Percentiles rank a stretch among this genome's conserved stretches.
These are phyloP conservation scores for Myotis brandtii DNA, from an alignment of 2,113 vertebrate genomes.

Conservation along the genomic window DNA sequence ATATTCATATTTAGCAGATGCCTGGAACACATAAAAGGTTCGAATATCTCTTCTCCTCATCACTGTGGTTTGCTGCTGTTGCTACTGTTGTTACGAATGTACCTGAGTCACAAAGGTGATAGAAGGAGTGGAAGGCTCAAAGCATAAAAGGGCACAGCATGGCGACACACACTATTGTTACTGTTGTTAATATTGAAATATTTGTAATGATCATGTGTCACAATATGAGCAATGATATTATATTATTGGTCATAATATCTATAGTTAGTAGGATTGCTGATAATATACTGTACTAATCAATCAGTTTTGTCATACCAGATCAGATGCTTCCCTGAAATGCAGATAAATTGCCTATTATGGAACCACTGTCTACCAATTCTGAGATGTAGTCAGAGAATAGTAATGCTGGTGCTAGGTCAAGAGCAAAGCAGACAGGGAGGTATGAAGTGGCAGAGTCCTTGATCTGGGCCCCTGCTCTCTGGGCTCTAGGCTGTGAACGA, in stretches of 20 bases:
- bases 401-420: neutral
- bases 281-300: slow-evolving; percentile 14
- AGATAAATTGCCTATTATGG: slow-evolving; percentile 20
- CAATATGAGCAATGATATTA: neutral
- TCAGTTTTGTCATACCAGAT: slow-evolving; percentile 59
- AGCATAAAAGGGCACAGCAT: neutral
- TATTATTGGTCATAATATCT: neutral
- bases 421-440: neutral
- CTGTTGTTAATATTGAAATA: neutral
- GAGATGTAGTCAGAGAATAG: slow-evolving; percentile 4
- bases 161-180: neutral
- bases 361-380: slow-evolving; percentile 41
- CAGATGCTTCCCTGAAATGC: slow-evolving; percentile 37
- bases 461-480: neutral
- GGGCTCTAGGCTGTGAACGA: neutral
- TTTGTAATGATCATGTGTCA: neutral
- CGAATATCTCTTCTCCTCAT: neutral
- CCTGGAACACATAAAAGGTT: neutral
- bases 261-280: neutral
- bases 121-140: neutral
- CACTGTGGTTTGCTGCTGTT: neutral
- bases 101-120: neutral
- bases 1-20: neutral
- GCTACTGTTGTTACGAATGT: accelerated
- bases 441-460: neutral